Evolutionary conservation across 2,888 invertebrate genomes (phyloP).

Genomic region (Mylabris sibirica): DNA sequence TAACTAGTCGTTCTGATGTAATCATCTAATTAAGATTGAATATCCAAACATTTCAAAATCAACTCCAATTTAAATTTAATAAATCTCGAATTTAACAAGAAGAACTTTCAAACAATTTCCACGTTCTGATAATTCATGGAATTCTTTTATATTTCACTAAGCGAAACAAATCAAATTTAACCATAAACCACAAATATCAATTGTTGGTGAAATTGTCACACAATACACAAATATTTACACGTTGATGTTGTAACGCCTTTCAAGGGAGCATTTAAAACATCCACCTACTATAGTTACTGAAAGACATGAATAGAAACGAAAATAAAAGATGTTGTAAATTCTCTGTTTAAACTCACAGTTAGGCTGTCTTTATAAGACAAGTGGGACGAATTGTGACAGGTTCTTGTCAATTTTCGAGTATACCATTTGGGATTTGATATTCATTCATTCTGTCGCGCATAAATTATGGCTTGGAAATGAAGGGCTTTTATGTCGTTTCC

Average conservation of each 20-base stretch:
- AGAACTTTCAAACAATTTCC: neutral
- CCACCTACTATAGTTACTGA: neutral
- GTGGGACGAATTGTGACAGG: conserved; percentile 11
- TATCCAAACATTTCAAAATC: conserved; percentile 1
- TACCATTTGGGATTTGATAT: conserved; percentile 20
- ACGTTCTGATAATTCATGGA: neutral
- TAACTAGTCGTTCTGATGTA: neutral
- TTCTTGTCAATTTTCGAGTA: conserved; percentile 8
- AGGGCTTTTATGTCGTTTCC: conserved; percentile 19
- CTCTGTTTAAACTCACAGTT: neutral
- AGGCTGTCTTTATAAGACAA: conserved; percentile 3
- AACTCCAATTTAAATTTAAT: neutral
- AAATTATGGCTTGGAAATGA: conserved; percentile 25
- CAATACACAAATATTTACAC: conserved; percentile 8
- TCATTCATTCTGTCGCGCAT: conserved; percentile 26
- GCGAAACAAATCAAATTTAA: neutral
- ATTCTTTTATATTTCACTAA: neutral
- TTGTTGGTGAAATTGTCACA: conserved; percentile 2
- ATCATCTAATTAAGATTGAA: conserved; percentile 22
- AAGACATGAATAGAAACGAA: neutral
- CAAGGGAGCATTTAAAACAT: neutral
- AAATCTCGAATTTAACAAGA: neutral
- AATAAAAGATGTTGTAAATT: neutral
- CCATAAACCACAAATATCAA: neutral
- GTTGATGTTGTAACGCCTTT: neutral